phyloP scores from a whole-genome alignment of 2,113 vertebrate genomes.

The Corvus cornix region DNA sequence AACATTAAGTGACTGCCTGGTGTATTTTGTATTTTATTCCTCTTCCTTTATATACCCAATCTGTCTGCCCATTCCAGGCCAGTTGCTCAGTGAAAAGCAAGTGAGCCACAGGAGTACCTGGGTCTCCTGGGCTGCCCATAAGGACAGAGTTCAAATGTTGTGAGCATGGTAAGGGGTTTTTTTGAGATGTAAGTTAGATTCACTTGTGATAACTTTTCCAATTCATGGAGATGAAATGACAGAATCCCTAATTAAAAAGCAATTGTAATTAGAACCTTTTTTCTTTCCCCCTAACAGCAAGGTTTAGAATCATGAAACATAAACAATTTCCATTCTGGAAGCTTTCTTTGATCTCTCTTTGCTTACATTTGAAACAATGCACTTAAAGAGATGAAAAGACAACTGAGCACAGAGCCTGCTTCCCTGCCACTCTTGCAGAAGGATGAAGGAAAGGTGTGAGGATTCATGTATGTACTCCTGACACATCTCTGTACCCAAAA shows the following conservation, averaged over 20 bases:
- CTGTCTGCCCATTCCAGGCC: neutral
- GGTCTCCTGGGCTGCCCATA: neutral
- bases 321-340: neutral
- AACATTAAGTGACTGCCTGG: neutral
- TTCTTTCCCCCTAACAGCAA: rapidly evolving
- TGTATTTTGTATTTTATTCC: neutral
- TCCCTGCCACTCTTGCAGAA: neutral
- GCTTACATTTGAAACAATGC: neutral
- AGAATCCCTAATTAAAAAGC: neutral
- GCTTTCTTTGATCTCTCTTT: neutral
- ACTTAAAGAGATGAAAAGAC: neutral
- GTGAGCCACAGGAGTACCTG: rapidly evolving
- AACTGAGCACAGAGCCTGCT: neutral
- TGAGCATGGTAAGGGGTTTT: neutral
- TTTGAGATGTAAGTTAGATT: neutral
- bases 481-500: neutral
- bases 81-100: neutral
- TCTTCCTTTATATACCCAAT: neutral
- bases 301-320: neutral
- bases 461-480: neutral
- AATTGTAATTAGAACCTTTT: neutral
- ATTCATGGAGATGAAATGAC: neutral
- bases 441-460: neutral
- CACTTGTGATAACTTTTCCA: neutral
- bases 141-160: neutral